Evolutionary conservation across 2,888 invertebrate species (phyloP).

Genomic region (Glaucopsyche alexis): DNA sequence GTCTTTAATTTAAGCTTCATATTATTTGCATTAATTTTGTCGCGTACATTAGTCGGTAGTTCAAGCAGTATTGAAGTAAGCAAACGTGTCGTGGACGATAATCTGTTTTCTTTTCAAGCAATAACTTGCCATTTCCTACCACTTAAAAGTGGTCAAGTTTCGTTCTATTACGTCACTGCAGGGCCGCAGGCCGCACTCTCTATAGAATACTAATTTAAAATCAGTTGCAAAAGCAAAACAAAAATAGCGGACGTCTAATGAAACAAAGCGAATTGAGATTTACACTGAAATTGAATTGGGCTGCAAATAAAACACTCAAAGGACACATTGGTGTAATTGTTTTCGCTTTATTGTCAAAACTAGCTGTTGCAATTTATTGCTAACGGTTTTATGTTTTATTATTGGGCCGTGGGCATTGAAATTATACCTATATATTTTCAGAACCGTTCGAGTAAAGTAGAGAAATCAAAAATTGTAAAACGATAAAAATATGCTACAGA

Average conservation of each 20-base stretch:
- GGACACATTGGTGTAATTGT: slow-evolving; percentile 27
- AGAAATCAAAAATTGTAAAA: no score
- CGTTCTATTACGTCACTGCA: neutral
- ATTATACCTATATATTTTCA: no score
- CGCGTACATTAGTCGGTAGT: no score
- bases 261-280: slow-evolving; percentile 31
- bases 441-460: no score
- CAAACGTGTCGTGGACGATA: no score
- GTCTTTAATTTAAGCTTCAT: no score
- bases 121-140: neutral
- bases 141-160: neutral
- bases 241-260: slow-evolving; percentile 27
- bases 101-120: no score
- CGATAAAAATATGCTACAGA: no score
- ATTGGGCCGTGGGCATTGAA: neutral
- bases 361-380: neutral
- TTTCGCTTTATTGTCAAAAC: slow-evolving; percentile 17
- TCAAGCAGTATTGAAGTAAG: no score
- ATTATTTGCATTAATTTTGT: no score
- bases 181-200: neutral
- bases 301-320: slow-evolving; percentile 29
- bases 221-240: slow-evolving; percentile 8
- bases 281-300: slow-evolving; percentile 29
- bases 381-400: neutral
- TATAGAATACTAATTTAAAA: slow-evolving; percentile 17